These are phyloP conservation scores for Malacoctenus gilli DNA, from an alignment of 2,797 vertebrate species.

Conservation along the genomic window DNA sequence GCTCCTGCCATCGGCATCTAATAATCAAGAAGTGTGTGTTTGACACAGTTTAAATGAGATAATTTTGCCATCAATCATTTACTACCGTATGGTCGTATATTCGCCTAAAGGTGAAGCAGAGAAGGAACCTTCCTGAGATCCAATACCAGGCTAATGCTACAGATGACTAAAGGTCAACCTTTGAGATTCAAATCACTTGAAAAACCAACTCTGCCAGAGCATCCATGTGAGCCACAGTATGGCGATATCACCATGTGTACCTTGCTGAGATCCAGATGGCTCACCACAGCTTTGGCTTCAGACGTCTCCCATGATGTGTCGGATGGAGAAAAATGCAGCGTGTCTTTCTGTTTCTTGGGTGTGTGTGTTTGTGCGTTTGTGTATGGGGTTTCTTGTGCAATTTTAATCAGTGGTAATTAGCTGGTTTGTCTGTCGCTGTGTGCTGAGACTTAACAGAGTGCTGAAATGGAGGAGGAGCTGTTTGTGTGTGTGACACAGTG, in stretches of 20 bases:
- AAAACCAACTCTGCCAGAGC: not conserved
- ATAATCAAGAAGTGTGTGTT: no score
- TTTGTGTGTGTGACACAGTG: slow-evolving; percentile 44
- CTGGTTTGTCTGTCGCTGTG: slow-evolving; percentile 57
- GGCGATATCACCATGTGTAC: slow-evolving; percentile 1
- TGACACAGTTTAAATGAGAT: no score
- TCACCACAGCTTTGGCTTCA: slow-evolving; percentile 16
- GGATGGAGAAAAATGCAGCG: slow-evolving; percentile 17
- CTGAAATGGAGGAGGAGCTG: slow-evolving; percentile 54
- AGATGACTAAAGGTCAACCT: not conserved
- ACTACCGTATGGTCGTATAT: no score
- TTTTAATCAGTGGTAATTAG: slow-evolving; percentile 52
- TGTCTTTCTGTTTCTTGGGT: slow-evolving; percentile 15
- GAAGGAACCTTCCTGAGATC: no score
- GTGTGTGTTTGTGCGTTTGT: slow-evolving; percentile 15
- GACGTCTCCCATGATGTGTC: slow-evolving; percentile 5
- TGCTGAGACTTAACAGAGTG: slow-evolving; percentile 33
- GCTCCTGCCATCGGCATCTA: no score
- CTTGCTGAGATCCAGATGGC: slow-evolving; percentile 18
- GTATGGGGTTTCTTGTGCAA: slow-evolving; percentile 41
- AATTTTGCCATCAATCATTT: no score
- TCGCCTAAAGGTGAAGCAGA: no score
- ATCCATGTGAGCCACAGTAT: slow-evolving; percentile 20
- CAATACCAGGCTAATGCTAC: no score
- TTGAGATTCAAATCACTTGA: not conserved